These are phyloP conservation scores for Spermophilus dauricus DNA, from an alignment of 2,113 vertebrate genomes.

Conservation along the genomic window DNA sequence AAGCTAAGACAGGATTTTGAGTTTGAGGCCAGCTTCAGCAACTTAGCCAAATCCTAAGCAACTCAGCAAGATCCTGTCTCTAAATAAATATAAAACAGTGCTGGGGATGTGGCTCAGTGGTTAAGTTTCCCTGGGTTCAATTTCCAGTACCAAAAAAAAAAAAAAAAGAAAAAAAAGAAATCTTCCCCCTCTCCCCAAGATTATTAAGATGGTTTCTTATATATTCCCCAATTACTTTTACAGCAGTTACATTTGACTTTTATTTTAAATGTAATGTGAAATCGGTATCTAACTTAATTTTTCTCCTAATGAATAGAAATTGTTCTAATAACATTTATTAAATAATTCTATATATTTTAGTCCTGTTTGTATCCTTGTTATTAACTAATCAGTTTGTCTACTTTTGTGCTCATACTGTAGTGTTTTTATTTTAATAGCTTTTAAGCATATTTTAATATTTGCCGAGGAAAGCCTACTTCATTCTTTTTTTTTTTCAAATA, in stretches of 20 bases:
- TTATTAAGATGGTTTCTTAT: neutral
- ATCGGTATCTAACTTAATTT: neutral
- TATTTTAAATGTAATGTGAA: slow-evolving; percentile 21
- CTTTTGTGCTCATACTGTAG: neutral
- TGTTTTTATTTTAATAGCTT: neutral
- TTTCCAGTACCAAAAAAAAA: too few relatives aligned
- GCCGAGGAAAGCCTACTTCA: neutral
- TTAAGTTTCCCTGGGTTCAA: too few relatives aligned
- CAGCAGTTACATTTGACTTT: slow-evolving; percentile 26
- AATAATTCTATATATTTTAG: neutral
- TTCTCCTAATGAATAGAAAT: neutral
- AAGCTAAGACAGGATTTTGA: too few relatives aligned
- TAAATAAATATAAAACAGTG: too few relatives aligned
- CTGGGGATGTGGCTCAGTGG: too few relatives aligned
- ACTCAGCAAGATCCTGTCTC: too few relatives aligned
- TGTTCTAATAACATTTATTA: slow-evolving; percentile 30
- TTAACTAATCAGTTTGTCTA: neutral
- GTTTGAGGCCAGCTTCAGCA: too few relatives aligned
- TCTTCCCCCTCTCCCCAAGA: neutral
- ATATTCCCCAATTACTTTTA: slow-evolving; percentile 22
- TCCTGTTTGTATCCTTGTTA: neutral
- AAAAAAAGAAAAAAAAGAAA: neutral
- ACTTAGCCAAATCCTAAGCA: too few relatives aligned
- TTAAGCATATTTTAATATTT: slow-evolving; percentile 32
- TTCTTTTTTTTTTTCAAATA: slow-evolving; percentile 45